Base-by-base conservation (phyloP, 2,888 invertebrate species). In the Protonemura montana region DNA sequence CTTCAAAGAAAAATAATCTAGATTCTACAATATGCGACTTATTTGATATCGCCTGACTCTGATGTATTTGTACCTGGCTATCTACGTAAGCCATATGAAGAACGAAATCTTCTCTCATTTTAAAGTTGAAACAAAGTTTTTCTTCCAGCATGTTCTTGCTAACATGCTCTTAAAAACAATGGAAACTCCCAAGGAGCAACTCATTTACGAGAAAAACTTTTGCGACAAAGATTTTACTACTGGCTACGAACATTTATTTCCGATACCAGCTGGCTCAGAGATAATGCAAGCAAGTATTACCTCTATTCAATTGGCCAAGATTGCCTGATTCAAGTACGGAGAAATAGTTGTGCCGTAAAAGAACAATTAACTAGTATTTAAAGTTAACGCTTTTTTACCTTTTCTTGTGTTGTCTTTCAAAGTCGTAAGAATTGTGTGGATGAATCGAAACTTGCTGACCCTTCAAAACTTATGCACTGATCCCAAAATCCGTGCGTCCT, bases 391-490 rank as follows among this genome's bases (percentile, higher is more conserved):
- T 16, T 25, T 78, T 27, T 78, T 78, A 78, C 78, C 78, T 78
- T 78, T 78, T 78, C 78, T 6, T 10, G 27, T 78, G 26, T 78
- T 78, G n/a, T 78, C 78, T 26, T 26, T 78, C 78, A 27, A 78
- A 78, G n/a, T 21, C 3, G 81, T 28, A 28, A 16, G 5, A 30
- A 30, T 2, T 29, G 10, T 30, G 6, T 13, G 78, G 78, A 25
- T 30, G 28, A 5, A 10, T 81, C 28, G 30, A 81, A n/a, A 30
- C 81, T 81, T 29, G 81, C 81, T 81, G 81, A 81, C 81, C 81
- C 3, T 30, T 30, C 28, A 81, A 10, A 29, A 81, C 28, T 28
- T n/a, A 5, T 81, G 81, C 7, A 81, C 81, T 81, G 81, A 81
- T 81, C 81, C 81, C 28, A 26, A 78, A 78, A 78, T 78, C 78